Base-by-base conservation (phyloP, 2,797 vertebrate species). In the Sebastes hubbsi region DNA sequence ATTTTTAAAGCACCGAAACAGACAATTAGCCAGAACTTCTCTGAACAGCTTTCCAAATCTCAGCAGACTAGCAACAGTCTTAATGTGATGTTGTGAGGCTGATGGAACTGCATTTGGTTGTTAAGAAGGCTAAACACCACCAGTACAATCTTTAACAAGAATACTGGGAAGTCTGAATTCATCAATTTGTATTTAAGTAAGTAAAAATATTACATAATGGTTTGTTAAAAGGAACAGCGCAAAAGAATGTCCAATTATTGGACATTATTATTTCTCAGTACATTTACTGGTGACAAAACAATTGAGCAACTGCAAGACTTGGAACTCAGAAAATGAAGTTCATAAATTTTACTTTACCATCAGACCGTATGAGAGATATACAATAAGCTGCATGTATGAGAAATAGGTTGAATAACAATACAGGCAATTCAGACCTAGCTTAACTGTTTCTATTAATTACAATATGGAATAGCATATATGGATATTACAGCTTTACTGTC, bases 1-100 rank as follows among this genome's bases (percentile, higher is more conserved):
- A 67, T 90, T 82, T 70, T 75, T 72, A 90, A 92, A 87, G 83
- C 78, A 73, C 58, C 4, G 16, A 69, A 18, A 59, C 42, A 68
- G 6, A 78, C 76, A 84, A 88, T 89, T 87, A 90, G 81, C 4
- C 25, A 60, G 38, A 62, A 79, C 3, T 16, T 72, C 25, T 67
- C 16, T 61, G 36, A 70, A 68, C 52, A 72, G 56, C 38, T 63
- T 32, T 80, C 24, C 38, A 85, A 74, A 67, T 84, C 54, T 56
- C 16, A 65, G 25, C 0, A 24, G 54, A 27, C 25, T 3, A 16
- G 24, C 27, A 38, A 24, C 14, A n/a, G 36, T 24, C 46, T n/a
- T 76, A 69, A 79, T 75, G 85, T 62, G 55, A 73, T 77, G 71
- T n/a, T 83, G 58, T 24, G 46, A 71, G 49, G 8, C 9, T 67